phyloP scores from a whole-genome alignment of 2,797 vertebrate species.

The Muraenolepis orangiensis region DNA sequence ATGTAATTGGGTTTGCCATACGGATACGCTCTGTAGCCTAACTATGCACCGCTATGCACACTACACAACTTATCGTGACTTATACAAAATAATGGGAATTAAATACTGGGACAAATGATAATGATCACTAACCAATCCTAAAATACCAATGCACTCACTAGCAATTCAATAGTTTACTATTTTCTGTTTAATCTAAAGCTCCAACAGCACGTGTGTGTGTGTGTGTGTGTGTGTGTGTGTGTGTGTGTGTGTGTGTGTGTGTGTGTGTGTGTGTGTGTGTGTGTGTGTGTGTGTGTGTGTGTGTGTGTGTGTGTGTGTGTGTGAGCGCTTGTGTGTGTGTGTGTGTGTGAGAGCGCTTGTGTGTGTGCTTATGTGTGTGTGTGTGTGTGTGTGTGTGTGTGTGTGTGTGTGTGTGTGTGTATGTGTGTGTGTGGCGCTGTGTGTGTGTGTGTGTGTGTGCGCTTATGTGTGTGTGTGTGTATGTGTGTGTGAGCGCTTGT shows the following conservation, averaged over 20 bases:
- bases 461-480: no score
- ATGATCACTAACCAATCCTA: no score
- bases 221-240: conserved; percentile 15
- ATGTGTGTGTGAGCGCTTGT: conserved; percentile 4
- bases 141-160: no score
- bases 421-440: conserved; percentile 5
- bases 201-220: background rate
- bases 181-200: background rate
- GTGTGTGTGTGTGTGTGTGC: conserved; percentile 13
- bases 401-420: conserved; percentile 2
- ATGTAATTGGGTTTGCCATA: no score
- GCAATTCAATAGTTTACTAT: background rate
- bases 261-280: conserved; percentile 14
- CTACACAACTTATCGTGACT: no score
- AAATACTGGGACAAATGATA: no score
- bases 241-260: background rate
- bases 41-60: no score
- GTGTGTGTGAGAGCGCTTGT: no score
- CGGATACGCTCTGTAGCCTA: no score
- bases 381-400: conserved; percentile 16
- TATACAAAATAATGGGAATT: no score
- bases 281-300: conserved; percentile 17
- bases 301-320: conserved; percentile 3
- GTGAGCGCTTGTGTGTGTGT: background rate
- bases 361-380: no score